A percentile compares a stretch with the other conserved stretches of the same genome.
Evolutionary conservation across 2,888 invertebrate genomes (phyloP).

Genomic region (Nomada ruficornis): DNA sequence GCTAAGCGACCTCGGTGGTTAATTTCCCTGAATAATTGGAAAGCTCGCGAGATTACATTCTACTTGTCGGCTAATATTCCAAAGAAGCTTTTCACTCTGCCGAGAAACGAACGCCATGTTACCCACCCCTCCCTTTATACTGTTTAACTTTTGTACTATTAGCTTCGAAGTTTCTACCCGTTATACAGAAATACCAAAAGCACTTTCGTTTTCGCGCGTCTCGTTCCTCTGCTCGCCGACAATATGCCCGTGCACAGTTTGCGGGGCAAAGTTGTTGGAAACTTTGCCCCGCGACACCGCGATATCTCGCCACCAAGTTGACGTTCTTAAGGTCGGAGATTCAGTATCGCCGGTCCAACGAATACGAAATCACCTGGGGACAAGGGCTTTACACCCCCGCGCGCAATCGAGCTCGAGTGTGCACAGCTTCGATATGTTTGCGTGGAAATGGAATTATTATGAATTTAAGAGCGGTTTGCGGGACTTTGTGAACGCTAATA

Average conservation of each 20-base stretch:
- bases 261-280: background rate
- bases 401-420: background rate
- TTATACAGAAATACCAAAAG: background rate
- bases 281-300: background rate
- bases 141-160: constrained; percentile 1
- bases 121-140: background rate
- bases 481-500: constrained; percentile 23
- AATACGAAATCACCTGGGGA: constrained; percentile 1
- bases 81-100: background rate
- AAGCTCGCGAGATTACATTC: background rate
- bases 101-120: background rate
- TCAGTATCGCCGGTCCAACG: background rate
- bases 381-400: no score
- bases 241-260: background rate
- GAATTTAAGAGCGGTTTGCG: constrained; percentile 19
- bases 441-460: constrained; percentile 30
- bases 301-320: constrained; percentile 26
- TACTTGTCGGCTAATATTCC: background rate
- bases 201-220: constrained; percentile 30
- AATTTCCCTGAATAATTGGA: constrained; percentile 15
- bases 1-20: background rate
- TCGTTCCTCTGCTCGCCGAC: background rate
- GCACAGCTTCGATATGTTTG: background rate
- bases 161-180: constrained; percentile 8
- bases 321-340: constrained; percentile 11